Evolutionary conservation across 2,888 invertebrate species (phyloP).

Genomic region (Metallyticus violacea): DNA sequence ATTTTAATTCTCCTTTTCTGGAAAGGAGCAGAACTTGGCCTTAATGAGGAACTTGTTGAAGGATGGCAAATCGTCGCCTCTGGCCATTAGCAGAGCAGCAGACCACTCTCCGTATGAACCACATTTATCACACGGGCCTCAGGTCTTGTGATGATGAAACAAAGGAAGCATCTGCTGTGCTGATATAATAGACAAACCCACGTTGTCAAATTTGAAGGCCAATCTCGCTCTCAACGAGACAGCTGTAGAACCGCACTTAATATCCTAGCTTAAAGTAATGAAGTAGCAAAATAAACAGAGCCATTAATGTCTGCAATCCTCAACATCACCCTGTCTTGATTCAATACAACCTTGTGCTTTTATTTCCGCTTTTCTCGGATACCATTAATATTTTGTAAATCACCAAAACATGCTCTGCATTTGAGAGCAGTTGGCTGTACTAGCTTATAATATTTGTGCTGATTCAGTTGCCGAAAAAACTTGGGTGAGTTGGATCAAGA

Average conservation of each 20-base stretch:
- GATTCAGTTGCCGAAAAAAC: no score
- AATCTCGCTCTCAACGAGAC: neutral
- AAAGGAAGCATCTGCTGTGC: neutral
- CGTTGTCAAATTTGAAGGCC: neutral
- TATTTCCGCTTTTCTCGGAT: no score
- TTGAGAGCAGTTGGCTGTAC: no score
- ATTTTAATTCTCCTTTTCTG: neutral
- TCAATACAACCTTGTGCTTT: no score
- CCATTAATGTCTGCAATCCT: no score
- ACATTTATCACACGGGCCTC: neutral
- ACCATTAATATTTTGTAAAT: no score
- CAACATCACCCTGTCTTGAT: no score
- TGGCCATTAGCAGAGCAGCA: neutral
- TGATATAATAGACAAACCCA: neutral
- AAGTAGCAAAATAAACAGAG: no score
- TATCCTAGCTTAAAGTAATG: no score
- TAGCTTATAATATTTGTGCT: no score
- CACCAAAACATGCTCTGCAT: no score
- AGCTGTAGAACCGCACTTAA: neutral
- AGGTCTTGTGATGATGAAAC: neutral
- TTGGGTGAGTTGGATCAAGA: no score
- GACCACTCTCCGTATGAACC: neutral
- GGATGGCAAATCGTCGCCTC: neutral
- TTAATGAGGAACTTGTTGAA: neutral
- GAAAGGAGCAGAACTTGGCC: neutral